Evolutionary conservation across 2,113 vertebrate species (phyloP), one percentile per base, ranked within the genome.

Genomic region (Actenoides lindsayi): DNA sequence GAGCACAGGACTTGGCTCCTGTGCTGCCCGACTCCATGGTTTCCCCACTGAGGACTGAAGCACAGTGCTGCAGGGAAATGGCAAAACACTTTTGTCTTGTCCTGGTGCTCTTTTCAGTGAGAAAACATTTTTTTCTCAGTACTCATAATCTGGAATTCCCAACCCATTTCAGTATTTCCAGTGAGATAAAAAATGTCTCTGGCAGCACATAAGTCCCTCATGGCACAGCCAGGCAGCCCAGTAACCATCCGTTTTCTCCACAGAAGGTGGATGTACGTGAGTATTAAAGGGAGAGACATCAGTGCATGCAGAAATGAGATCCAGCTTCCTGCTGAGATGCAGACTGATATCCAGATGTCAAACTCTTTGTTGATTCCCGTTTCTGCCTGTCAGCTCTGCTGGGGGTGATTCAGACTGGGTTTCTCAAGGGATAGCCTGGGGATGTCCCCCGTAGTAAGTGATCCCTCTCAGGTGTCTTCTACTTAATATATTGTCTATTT

Each of bases 1-100:
- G 31, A 74, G n/a, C 30, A 25, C 3, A 24, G 44, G 37, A 44
- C 33, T 84, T 90, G 35, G 8, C 37, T 85, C 31, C 41, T 35
- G 30, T 67, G 41, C 44, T 81, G 6, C 63, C 2, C 0, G 3
- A 2, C 21, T 48, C 24, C 15, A 24, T 0, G 2, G 13, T 67
- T 77, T 81, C n/a, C 12, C 21, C 17, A 3, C 50, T 46, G 37
- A 65, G 27, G 44, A 27, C 41, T 83, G 54, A 78, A 94, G 18
- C 10, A 54, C 28, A 51, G 53, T 13, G 7, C 63, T 85, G 48
- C n/a, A 56, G 67, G 87, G 60, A 88, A 85, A 79, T 4, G 5
- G 6, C 41, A 71, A 59, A 75, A 9, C 16, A 33, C 5, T 15
- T 37, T 31, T 56, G 62, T 94, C 41, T 33, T 70, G 15, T 69